These are phyloP conservation scores for Clupea harengus DNA, from an alignment of 2,113 vertebrate species.

Conservation along the genomic window DNA sequence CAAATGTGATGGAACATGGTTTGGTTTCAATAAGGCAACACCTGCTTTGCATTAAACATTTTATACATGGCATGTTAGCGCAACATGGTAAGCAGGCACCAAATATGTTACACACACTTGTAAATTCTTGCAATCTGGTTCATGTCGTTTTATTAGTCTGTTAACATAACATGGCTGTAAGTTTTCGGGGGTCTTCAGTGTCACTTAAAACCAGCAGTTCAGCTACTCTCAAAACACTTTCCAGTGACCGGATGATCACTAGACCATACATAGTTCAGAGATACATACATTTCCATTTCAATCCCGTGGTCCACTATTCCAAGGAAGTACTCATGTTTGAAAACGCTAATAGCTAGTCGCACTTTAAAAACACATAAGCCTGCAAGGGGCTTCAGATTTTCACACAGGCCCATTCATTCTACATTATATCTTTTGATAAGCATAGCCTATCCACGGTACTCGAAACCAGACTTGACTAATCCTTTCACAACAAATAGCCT, in stretches of 20 bases:
- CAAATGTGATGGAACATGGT: background rate
- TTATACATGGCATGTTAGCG: background rate
- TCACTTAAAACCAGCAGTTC: background rate
- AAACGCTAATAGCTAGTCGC: background rate
- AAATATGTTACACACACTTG: constrained; percentile 10
- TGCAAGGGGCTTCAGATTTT: background rate
- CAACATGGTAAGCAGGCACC: constrained; percentile 15
- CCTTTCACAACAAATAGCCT: constrained; percentile 30
- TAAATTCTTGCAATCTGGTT: background rate
- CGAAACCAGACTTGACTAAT: constrained; percentile 31
- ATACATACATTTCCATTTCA: background rate
- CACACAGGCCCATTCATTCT: background rate
- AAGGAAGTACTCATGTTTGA: background rate
- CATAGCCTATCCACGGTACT: background rate
- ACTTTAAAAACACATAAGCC: background rate
- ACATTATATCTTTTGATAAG: background rate
- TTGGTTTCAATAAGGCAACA: background rate
- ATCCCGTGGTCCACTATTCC: background rate
- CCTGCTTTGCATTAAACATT: background rate
- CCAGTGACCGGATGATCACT: background rate
- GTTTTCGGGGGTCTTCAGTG: background rate
- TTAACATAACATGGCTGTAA: constrained; percentile 3
- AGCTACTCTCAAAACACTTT: background rate
- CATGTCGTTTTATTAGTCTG: constrained; percentile 6
- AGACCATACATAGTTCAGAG: background rate